Conservation (phyloP, 1,140 invertebrate species). For the Drosophila saltans region DNA sequence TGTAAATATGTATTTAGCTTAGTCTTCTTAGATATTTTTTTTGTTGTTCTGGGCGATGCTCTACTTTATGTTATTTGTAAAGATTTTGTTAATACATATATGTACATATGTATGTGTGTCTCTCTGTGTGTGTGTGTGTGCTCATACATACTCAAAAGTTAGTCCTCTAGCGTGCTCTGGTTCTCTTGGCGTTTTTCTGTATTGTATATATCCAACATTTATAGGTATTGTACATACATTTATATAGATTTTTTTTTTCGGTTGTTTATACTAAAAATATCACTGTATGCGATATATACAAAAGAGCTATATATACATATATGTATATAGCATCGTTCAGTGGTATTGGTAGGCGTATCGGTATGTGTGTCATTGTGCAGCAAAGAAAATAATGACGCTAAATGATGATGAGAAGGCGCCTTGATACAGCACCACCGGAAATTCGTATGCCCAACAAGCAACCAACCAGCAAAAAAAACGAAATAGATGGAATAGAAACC, state of each 20-base stretch:
- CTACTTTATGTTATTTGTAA: constrained; percentile 13
- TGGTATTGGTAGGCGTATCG: not conserved
- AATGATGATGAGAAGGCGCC: constrained; percentile 43
- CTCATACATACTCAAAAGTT: constrained; percentile 18
- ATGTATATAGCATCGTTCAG: constrained; percentile 20
- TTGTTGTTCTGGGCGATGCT: constrained; percentile 10
- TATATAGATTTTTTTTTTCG: constrained; percentile 49
- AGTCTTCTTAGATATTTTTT: not conserved
- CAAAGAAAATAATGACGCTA: constrained; percentile 54
- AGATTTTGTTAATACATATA: constrained; percentile 37
- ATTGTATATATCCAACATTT: constrained; percentile 30
- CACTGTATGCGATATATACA: constrained; percentile 73
- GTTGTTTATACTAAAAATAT: constrained; percentile 83
- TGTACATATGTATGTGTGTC: constrained; percentile 20
- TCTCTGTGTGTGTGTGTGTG: constrained; percentile 3
- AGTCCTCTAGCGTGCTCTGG: constrained; percentile 5
- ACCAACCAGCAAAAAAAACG: too few relatives aligned
- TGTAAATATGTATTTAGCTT: constrained; percentile 1
- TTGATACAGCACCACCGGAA: constrained; percentile 40
- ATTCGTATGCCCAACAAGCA: not conserved
- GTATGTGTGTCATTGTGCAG: constrained; percentile 63
- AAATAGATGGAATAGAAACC: not conserved
- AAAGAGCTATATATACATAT: constrained; percentile 42
- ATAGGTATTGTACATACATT: constrained; percentile 37
- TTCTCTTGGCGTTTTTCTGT: constrained; percentile 1